A percentile compares a stretch with the other conserved stretches of the same genome.
Evolutionary conservation across 1,140 invertebrate species (phyloP).

Genomic region (Ganaspis sp.): DNA sequence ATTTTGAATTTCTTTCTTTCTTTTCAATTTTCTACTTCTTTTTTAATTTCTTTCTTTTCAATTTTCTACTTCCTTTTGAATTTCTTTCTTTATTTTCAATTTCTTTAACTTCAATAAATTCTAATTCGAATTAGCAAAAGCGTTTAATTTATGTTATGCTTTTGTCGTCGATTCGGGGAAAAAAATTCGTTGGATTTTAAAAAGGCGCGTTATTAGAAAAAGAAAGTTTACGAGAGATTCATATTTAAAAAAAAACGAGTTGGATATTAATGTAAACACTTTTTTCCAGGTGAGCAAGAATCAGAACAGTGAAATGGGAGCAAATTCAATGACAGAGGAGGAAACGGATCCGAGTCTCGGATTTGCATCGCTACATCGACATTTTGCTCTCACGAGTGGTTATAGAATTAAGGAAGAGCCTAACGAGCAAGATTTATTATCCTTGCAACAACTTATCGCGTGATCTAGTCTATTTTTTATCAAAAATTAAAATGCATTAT

Average conservation of each 20-base stretch:
- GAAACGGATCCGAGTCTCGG: conserved; percentile 69
- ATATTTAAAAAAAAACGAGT: no score
- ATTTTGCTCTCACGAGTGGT: conserved; percentile 61
- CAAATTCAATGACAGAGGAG: conserved; percentile 62
- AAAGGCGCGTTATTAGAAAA: no score
- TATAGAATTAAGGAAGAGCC: conserved; percentile 69
- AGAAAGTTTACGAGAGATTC: no score
- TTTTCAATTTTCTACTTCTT: neutral
- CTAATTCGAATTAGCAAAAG: no score
- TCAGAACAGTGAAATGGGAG: conserved; percentile 57
- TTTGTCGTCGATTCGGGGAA: no score
- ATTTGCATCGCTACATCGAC: conserved; percentile 66
- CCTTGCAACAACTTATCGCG: conserved; percentile 64
- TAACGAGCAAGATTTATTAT: conserved; percentile 64
- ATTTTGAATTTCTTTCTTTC: no score
- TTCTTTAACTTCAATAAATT: no score
- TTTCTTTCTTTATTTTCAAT: neutral
- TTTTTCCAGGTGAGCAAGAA: conserved; percentile 68
- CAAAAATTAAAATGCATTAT: neutral
- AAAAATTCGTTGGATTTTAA: no score
- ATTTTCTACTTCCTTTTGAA: conserved; percentile 16
- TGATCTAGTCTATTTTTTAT: conserved; percentile 31
- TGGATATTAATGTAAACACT: no score
- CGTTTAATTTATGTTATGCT: no score
- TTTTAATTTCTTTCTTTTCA: conserved; percentile 23